Evolutionary conservation across 2,888 invertebrate species (phyloP).

Genomic region (Achlya flavicornis): DNA sequence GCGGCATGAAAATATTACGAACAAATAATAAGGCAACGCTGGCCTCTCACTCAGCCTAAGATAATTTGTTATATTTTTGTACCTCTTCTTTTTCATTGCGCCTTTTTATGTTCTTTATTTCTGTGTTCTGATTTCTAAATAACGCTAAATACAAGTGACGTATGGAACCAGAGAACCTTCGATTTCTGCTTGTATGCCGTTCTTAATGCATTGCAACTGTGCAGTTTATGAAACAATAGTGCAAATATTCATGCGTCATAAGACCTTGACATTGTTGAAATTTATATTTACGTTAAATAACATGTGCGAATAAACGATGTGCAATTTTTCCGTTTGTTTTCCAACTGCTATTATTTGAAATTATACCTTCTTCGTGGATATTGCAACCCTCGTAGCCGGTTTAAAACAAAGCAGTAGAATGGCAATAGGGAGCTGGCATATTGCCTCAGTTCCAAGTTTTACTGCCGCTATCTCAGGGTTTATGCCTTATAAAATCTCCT

Average conservation of each 20-base stretch:
- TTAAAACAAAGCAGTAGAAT: slow-evolving; percentile 71
- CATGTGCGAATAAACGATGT: slow-evolving; percentile 12
- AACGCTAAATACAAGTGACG: neutral
- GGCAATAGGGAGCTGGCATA: slow-evolving; percentile 73
- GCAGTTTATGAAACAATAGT: neutral
- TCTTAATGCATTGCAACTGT: neutral
- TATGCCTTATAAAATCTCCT: slow-evolving; percentile 77
- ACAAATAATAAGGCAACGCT: slow-evolving; percentile 56
- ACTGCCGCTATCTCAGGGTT: slow-evolving; percentile 74
- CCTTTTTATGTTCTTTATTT: neutral
- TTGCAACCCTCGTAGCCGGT: slow-evolving; percentile 59
- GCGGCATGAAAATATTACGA: slow-evolving; percentile 69
- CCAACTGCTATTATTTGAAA: slow-evolving; percentile 10
- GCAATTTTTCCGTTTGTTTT: slow-evolving; percentile 7
- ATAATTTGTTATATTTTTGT: slow-evolving; percentile 44
- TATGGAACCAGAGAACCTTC: no score
- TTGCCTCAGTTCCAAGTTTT: slow-evolving; percentile 75
- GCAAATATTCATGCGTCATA: neutral
- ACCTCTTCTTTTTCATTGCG: neutral
- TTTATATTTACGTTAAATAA: neutral
- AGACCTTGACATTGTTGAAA: slow-evolving; percentile 10
- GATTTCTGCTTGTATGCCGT: no score
- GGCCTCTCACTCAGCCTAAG: slow-evolving; percentile 36
- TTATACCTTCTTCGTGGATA: slow-evolving; percentile 29
- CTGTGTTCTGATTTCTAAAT: neutral